These are phyloP conservation scores for Limanda limanda DNA, from an alignment of 2,113 vertebrate genomes.

Conservation along the genomic window DNA sequence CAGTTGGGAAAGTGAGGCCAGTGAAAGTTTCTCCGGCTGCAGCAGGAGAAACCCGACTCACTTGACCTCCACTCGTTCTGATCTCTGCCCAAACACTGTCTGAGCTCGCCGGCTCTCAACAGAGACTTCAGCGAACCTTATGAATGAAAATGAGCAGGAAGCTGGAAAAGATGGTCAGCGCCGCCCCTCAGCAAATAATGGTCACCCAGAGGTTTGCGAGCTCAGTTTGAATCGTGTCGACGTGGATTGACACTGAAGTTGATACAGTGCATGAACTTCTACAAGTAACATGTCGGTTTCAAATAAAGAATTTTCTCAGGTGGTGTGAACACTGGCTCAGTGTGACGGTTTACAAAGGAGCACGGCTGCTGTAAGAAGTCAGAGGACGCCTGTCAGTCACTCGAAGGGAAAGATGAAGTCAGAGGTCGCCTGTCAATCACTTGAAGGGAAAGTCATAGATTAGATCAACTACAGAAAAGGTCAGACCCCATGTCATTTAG, in stretches of 20 bases:
- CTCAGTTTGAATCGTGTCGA: slow-evolving; percentile 10
- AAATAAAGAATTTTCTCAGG: neutral
- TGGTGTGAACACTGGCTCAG: neutral
- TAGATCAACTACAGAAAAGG: neutral
- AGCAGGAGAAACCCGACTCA: neutral
- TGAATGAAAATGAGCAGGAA: slow-evolving; percentile 31
- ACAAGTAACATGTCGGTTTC: neutral
- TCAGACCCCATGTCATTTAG: too few species aligned
- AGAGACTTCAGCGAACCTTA: neutral
- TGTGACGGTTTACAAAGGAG: neutral
- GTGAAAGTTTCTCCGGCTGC: neutral
- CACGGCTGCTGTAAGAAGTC: neutral
- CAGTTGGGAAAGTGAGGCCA: neutral
- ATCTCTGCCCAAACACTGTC: neutral
- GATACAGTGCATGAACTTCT: too few species aligned
- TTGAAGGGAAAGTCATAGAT: neutral
- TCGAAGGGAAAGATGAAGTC: neutral
- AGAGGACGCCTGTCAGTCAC: neutral
- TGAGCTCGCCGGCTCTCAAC: slow-evolving; percentile 1
- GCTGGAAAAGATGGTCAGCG: neutral
- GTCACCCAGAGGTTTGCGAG: slow-evolving; percentile 11
- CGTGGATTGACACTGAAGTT: neutral
- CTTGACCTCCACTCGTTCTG: slow-evolving; percentile 33
- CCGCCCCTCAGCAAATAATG: neutral
- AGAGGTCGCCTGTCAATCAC: neutral